Percentiles rank a stretch among this genome's conserved stretches.
These are phyloP conservation scores for Zaprionus lineosus DNA, from an alignment of 2,888 invertebrate species.

Conservation along the genomic window DNA sequence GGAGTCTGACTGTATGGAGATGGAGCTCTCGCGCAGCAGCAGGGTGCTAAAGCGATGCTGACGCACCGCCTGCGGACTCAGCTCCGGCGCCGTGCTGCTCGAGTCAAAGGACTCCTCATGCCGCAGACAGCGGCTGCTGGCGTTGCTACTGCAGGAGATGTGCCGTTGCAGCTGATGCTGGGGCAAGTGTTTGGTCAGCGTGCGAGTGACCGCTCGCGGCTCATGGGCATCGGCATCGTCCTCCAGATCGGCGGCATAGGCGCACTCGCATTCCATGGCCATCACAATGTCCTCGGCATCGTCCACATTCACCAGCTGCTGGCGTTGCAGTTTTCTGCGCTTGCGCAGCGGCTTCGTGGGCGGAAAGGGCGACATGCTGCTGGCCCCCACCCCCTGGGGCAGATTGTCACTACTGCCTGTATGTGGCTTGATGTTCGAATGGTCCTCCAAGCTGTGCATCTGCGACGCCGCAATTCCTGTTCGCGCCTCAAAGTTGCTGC, in stretches of 20 bases:
- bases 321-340: slow-evolving; percentile 68
- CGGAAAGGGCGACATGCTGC: slow-evolving; percentile 43
- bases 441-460: background rate
- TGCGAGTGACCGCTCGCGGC: slow-evolving; percentile 21
- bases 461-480: background rate
- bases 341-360: slow-evolving; percentile 65
- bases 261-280: slow-evolving; percentile 46
- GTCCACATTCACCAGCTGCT: slow-evolving; percentile 57
- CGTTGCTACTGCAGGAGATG: slow-evolving; percentile 5
- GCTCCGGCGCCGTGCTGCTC: slow-evolving; percentile 60
- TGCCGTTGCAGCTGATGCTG: slow-evolving; percentile 23
- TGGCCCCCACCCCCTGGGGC: slow-evolving; percentile 20
- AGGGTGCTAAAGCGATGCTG: slow-evolving; percentile 66
- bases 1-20: slow-evolving; percentile 83
- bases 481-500: slow-evolving; percentile 60
- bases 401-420: slow-evolving; percentile 65
- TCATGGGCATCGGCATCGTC: slow-evolving; percentile 55
- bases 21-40: slow-evolving; percentile 80
- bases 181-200: slow-evolving; percentile 36
- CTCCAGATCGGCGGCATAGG: slow-evolving; percentile 74
- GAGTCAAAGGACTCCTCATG: slow-evolving; percentile 61
- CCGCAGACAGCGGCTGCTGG: slow-evolving; percentile 37
- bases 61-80: slow-evolving; percentile 61
- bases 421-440: slow-evolving; percentile 3
- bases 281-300: slow-evolving; percentile 11